Base-by-base conservation (phyloP, 2,888 invertebrate genomes). In the Nineta flava region DNA sequence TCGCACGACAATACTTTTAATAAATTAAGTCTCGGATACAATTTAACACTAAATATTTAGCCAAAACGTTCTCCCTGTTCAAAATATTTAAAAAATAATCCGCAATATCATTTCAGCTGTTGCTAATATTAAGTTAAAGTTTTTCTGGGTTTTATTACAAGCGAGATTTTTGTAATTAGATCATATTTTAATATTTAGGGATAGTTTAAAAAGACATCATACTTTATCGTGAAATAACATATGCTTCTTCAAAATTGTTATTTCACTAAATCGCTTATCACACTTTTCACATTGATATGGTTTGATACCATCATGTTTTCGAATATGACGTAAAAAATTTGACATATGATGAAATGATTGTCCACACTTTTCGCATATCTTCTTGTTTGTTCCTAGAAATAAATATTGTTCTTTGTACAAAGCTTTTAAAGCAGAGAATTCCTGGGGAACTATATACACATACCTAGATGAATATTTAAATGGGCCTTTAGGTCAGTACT, bases 291-390 rank as follows among this genome's bases (percentile, higher is more conserved):
- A 47, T 31, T 34, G 35, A 16, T 47, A 47, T 1, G 34, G 34
- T 19, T 47, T 47, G 6, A 35, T 34, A 19, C 38, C 47, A 16
- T 17, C 15, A 31, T 47, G 47, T 12, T 17, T 47, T 9, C 38
- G 15, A 12, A 13, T 47, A 31, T 47, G 47, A 19, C 47, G 47
- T 17, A 47, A 19, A 19, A 47, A 47, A 19, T 47, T 47, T 13
- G 47, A 47, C 4, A 38, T 16, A 13, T 47, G 47, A 10, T 38
- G 31, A 15, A 47, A 47, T 13, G 35, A 17, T 16, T 35, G 16
- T 13, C 47, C 47, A 38, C 47, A 47, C n/a, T 16, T 47, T 17
- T 47, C 47, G 21, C 47, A 47, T 2, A 47, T 34, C 10, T 47
- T 47, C 17, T 38, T 47, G 21, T 47, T 47, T 16, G 35, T 34